Percentiles rank a stretch among this genome's conserved stretches.
These are phyloP conservation scores for Beroe ovata DNA, from an alignment of 37 sponge, comb jelly and placozoan genomes.

Conservation along the genomic window DNA sequence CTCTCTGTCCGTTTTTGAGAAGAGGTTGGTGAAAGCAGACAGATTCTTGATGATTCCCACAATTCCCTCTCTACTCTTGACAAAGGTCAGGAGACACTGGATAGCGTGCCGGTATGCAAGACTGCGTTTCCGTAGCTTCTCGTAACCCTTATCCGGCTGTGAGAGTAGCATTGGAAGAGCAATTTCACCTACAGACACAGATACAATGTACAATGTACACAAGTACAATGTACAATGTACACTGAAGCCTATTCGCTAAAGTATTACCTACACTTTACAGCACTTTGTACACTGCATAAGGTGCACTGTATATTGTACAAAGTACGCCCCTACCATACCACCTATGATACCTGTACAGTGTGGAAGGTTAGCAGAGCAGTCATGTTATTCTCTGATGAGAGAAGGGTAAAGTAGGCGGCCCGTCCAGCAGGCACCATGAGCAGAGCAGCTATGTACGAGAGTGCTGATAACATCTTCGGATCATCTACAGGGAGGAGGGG, in stretches of 20 bases:
- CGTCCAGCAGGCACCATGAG: conserved; percentile 63
- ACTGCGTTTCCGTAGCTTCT: neutral
- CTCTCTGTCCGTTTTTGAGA: conserved; percentile 12
- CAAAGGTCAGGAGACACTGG: neutral
- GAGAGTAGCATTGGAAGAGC: too few relatives aligned
- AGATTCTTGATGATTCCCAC: conserved; percentile 36
- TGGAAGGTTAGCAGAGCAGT: conserved; percentile 51
- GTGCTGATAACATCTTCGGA: conserved; percentile 20
- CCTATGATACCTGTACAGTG: conserved; percentile 47
- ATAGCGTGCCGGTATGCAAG: conserved; percentile 29
- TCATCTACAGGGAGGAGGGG: neutral
- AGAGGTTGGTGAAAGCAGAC: conserved; percentile 4
- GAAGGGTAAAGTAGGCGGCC: conserved; percentile 50
- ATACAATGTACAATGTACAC: too few relatives aligned
- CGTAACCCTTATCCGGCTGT: conserved; percentile 18
- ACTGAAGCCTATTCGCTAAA: too few relatives aligned
- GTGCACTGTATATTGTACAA: too few relatives aligned
- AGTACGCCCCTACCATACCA: too few relatives aligned
- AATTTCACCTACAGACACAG: too few relatives aligned
- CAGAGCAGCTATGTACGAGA: conserved; percentile 39
- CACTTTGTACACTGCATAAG: too few relatives aligned
- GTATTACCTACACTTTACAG: too few relatives aligned
- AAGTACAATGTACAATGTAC: too few relatives aligned
- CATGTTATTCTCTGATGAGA: conserved; percentile 60
- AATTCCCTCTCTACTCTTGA: conserved; percentile 46